Conservation (phyloP, 2,113 vertebrate species). For the Noctilio leporinus region DNA sequence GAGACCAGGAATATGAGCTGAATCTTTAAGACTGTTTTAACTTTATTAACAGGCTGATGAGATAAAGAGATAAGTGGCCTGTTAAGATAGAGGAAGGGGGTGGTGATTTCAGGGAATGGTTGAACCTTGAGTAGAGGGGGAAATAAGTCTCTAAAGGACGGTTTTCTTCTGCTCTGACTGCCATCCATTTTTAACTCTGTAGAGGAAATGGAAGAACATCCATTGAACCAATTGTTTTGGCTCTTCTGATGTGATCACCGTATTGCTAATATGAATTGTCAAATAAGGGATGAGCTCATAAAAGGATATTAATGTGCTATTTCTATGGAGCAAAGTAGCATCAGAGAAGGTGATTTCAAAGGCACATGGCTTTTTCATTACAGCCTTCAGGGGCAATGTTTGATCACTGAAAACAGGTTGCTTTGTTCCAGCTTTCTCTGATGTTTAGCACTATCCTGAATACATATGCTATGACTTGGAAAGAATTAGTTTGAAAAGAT, state of each 20-base stretch:
- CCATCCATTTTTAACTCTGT: conserved; percentile 56
- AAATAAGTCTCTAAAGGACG: neutral
- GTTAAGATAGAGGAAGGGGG: too few species aligned
- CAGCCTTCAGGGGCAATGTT: conserved; percentile 71
- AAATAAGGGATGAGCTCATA: conserved; percentile 70
- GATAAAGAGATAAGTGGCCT: neutral
- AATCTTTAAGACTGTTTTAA: neutral
- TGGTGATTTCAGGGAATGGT: neutral
- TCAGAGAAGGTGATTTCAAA: conserved; percentile 79
- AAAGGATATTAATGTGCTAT: conserved; percentile 70
- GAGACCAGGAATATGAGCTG: neutral
- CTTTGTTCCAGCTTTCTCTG: conserved; percentile 72
- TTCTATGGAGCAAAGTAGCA: conserved; percentile 74
- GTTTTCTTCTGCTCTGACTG: neutral
- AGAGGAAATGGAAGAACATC: conserved; percentile 53
- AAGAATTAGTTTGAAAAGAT: conserved; percentile 66
- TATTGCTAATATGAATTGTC: conserved; percentile 66
- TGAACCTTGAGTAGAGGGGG: neutral
- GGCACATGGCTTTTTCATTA: conserved; percentile 75
- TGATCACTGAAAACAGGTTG: conserved; percentile 77
- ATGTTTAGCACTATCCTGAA: conserved; percentile 64
- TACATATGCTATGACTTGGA: conserved; percentile 68
- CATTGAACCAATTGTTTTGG: conserved; percentile 53
- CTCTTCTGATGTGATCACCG: conserved; percentile 68
- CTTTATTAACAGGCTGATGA: neutral